Base-by-base conservation (phyloP, 2,888 invertebrate genomes). In the Cotesia congregata region DNA sequence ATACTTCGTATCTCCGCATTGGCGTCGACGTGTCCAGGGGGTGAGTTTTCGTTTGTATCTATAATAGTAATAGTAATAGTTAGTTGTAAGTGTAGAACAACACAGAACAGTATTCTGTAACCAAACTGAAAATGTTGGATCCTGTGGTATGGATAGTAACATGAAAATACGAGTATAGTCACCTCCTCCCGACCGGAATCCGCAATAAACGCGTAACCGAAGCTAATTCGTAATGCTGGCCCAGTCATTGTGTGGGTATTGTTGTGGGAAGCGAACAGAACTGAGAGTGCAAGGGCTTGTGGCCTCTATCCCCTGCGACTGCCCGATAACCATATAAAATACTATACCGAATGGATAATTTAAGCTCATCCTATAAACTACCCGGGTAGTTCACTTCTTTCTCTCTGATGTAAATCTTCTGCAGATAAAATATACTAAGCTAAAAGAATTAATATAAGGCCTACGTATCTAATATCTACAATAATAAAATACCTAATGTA, bases 1-100 rank as follows among this genome's bases (percentile, higher is more conserved):
- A 92, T 91, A 91, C 87, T 86, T 87, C 85, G 86, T 83, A 84
- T 88, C 86, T 86, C 85, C 82, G 85, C 87, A 88, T 83, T 85
- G 86, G 87, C 88, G 87, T 85, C 83, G 84, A 80, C 81, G 69
- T 82, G 77, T 80, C 81, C 80, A 38, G 67, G 64, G 72, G 30
- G 67, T 15, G 78, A 75, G 68, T 68, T 67, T 70, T 72, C 5
- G 50, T 65, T 65, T 73, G 73, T 67, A 67, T 73, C 38, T 59
- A 73, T 40, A 67, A n/a, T 30, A 65, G 12, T 12, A 12, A 30
- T 38, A 50, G 50, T 50, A 12, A 12, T 50, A 12, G 50, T 12
- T 12, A 12, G 50, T 12, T 3, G 50, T 50, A 50, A 50, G 50
- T 50, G 50, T 50, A 7, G 9, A 50, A 12, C 50, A 7, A 50